Percentiles rank a stretch among this genome's conserved stretches.
Conservation (phyloP, 2,888 invertebrate species). For the Andricus curvator region DNA sequence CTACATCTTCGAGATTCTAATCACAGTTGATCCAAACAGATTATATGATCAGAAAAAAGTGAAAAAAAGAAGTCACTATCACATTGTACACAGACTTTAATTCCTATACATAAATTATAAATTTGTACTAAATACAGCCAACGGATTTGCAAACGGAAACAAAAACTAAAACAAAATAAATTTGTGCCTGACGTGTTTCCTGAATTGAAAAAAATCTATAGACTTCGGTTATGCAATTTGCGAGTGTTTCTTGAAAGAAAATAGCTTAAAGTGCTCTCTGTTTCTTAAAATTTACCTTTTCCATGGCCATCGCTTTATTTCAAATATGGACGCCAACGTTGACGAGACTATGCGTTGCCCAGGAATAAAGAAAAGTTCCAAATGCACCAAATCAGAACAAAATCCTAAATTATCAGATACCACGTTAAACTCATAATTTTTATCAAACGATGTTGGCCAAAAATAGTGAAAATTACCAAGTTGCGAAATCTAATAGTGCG, state of each 20-base stretch:
- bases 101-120: too few species aligned
- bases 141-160: too few species aligned
- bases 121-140: too few species aligned
- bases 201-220: neutral
- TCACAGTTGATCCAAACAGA: neutral
- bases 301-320: constrained; percentile 60
- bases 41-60: neutral
- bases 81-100: too few species aligned
- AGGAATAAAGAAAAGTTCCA: constrained; percentile 61
- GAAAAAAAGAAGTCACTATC: neutral
- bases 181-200: neutral
- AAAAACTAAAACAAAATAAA: neutral
- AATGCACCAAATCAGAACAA: constrained; percentile 62
- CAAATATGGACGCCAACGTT: constrained; percentile 46
- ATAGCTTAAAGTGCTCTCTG: constrained; percentile 8
- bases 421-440: constrained; percentile 54
- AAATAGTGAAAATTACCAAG: neutral
- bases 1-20: neutral
- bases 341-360: constrained; percentile 61
- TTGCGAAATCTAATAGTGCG: neutral
- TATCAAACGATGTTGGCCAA: constrained; percentile 39
- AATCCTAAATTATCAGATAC: constrained; percentile 61
- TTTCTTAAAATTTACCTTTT: constrained; percentile 62
- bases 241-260: neutral
- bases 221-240: neutral